Evolutionary conservation across 2,888 invertebrate species (phyloP), one percentile per base, ranked within the genome.

Genomic region (Micoletzkya japonica): DNA sequence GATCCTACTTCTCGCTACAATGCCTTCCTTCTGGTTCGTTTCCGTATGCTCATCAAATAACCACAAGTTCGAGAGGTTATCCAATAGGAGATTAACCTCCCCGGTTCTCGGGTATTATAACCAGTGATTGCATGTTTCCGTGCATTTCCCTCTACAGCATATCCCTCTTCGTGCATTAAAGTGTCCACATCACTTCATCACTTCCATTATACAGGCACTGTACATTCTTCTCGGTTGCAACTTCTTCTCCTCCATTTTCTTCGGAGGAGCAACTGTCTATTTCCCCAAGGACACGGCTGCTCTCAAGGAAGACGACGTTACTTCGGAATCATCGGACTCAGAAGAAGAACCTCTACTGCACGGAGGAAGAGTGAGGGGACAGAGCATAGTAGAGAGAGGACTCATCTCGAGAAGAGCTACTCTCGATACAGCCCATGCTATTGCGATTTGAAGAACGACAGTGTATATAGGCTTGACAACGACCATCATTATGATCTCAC

Each of bases 211-310:
- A 6, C 60, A 39, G 39, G 60, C 60, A 7, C 30, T 60, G 26
- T 60, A 60, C 44, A 60, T 60, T n/a, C 39, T 60, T n/a, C 60
- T 60, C 60, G 60, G 60, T 0, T 60, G 60, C 30, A 60, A 60
- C 28, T 60, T 60, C 60, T 30, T 60, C 60, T 60, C 60, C 17
- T 37, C 60, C 0, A 44, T 44, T 37, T 32, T 60, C 4, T 60
- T 39, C 30, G 60, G 60, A n/a, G 44, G 39, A 60, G 60, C 60
- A 4, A 39, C 60, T 39, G 60, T 60, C 26, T 60, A 39, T 30
- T 60, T 30, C 44, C 60, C 60, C 4, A 39, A 37, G 26, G 60
- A 60, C 44, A 20, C 44, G 3, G 37, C 60, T 39, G 24, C 60
- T 24, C 28, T n/a, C 2, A 37, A 60, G 20, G 60, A 60, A 20